phyloP scores from a whole-genome alignment of 1,140 invertebrate species.

The Medauroidea extradentata region DNA sequence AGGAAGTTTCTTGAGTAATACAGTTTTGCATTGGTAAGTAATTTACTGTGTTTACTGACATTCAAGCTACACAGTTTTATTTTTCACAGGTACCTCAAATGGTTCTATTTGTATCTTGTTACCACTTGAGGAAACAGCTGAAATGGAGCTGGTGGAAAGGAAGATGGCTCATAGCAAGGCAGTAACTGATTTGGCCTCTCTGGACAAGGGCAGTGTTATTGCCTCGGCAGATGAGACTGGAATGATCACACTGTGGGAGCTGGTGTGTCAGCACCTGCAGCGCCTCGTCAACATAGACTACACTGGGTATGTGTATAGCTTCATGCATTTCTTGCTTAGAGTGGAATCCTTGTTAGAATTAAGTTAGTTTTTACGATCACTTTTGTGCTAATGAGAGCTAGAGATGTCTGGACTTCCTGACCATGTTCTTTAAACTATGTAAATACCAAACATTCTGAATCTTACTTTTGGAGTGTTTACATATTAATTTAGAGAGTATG shows the following conservation, averaged over 20 bases:
- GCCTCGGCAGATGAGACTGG: conserved; percentile 31
- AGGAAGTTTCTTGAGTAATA: too few species aligned
- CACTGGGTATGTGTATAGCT: conserved; percentile 19
- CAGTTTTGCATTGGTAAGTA: not conserved
- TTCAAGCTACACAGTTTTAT: not conserved
- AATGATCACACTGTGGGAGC: conserved; percentile 21
- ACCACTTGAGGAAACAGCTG: not conserved
- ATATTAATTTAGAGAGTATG: too few species aligned
- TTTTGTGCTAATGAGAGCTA: too few species aligned
- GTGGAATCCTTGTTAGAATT: too few species aligned
- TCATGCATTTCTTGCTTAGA: too few species aligned
- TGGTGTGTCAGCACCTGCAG: conserved; percentile 22
- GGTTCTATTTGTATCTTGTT: not conserved
- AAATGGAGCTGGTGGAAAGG: not conserved
- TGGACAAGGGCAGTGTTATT: conserved; percentile 13
- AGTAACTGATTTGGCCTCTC: not conserved
- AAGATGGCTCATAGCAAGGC: not conserved
- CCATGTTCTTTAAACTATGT: too few species aligned
- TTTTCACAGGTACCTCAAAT: not conserved
- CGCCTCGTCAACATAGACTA: conserved; percentile 15
- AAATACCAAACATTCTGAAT: too few species aligned
- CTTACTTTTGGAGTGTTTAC: too few species aligned
- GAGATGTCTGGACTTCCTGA: too few species aligned
- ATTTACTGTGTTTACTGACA: not conserved
- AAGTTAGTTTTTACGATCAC: too few species aligned